Evolutionary conservation across 2,113 vertebrate genomes (phyloP).

Genomic region (Ammodytes marinus): DNA sequence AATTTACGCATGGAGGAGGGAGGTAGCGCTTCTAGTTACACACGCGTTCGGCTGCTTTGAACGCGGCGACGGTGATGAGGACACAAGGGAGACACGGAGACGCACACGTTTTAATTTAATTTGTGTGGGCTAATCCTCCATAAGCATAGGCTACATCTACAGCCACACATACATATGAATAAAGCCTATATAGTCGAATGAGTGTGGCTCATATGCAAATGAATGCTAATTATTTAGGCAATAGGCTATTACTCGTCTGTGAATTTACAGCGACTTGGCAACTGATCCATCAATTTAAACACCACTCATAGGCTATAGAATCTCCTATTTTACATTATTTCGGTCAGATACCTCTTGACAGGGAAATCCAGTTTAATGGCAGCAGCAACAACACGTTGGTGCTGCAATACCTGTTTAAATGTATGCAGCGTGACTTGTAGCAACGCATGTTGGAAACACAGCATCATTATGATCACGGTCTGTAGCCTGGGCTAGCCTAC

Average conservation of each 20-base stretch:
- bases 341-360: too few species aligned
- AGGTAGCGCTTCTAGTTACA: conserved; percentile 64
- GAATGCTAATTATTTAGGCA: background rate
- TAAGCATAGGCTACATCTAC: background rate
- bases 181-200: too few species aligned
- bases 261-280: background rate
- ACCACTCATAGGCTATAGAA: background rate
- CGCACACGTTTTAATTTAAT: conserved; percentile 18
- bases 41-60: conserved; percentile 37
- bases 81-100: conserved; percentile 11
- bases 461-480: background rate
- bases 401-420: conserved; percentile 9
- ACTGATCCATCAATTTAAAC: background rate
- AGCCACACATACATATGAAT: background rate
- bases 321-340: too few species aligned
- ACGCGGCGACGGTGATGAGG: conserved; percentile 28
- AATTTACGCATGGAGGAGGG: conserved; percentile 80
- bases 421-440: background rate
- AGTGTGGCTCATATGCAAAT: background rate
- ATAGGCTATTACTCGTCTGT: too few species aligned
- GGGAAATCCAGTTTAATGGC: background rate
- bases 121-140: background rate
- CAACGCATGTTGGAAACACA: conserved; percentile 11
- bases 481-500: background rate
- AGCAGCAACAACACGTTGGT: background rate